Evolutionary conservation across 2,113 vertebrate species (phyloP).

Genomic region (cattle (Bos taurus)): ARS-UCD2.0 NC_037334.1:94624501-94625000

Average conservation of each 20-base stretch:
- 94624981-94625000: background rate
- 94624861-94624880: background rate
- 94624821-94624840: background rate
- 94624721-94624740: background rate
- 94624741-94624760: background rate
- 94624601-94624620: background rate
- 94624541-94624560: background rate
- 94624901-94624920: background rate
- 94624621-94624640: background rate
- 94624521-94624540: background rate
- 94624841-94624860: background rate
- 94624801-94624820: background rate
- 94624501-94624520: background rate
- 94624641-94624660: background rate
- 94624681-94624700: background rate
- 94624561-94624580: background rate
- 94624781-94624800: background rate
- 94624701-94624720: background rate
- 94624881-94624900: background rate
- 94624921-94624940: background rate
- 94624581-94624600: background rate
- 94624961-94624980: too few relatives aligned
- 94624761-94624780: conserved; percentile 8
- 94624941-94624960: background rate
- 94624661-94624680: background rate